Percentiles rank a stretch among this genome's conserved stretches.
These are phyloP conservation scores for Crossaster papposus DNA, from an alignment of 53 echinoderm and acorn worm species.

Conservation along the genomic window DNA sequence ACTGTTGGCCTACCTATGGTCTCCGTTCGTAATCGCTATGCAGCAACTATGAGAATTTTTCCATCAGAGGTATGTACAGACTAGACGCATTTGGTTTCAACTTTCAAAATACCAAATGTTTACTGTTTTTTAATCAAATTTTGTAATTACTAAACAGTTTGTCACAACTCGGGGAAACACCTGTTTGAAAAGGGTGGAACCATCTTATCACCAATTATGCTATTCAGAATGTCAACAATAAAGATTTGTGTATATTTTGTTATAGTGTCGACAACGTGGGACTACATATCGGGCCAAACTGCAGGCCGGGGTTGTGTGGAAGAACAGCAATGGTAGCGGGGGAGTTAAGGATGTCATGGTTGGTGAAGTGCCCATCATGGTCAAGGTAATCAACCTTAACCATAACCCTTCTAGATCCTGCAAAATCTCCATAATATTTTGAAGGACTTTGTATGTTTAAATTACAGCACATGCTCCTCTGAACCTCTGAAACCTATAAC, in stretches of 20 bases:
- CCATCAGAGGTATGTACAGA: constrained; percentile 82
- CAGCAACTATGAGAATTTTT: constrained; percentile 73
- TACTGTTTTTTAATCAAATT: no score
- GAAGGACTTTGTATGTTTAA: no score
- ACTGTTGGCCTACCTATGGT: constrained; percentile 76
- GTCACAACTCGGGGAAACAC: no score
- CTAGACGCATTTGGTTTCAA: not conserved
- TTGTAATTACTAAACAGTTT: no score
- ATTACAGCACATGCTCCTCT: no score
- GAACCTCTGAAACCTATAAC: no score
- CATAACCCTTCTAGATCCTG: no score
- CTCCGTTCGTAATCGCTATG: constrained; percentile 73
- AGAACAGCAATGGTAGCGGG: constrained; percentile 52
- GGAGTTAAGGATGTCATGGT: constrained; percentile 52
- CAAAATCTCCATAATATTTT: no score
- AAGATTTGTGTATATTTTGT: not conserved
- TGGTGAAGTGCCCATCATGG: constrained; percentile 88
- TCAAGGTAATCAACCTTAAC: constrained; percentile 70
- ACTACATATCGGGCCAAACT: constrained; percentile 78
- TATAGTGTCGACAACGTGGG: constrained; percentile 83
- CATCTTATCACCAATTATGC: not conserved
- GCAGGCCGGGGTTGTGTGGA: constrained; percentile 67
- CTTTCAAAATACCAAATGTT: no score
- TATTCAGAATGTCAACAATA: not conserved
- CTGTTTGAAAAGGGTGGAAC: no score